Base-by-base conservation (phyloP, 2,888 invertebrate species). In the Tipula helvola region DNA sequence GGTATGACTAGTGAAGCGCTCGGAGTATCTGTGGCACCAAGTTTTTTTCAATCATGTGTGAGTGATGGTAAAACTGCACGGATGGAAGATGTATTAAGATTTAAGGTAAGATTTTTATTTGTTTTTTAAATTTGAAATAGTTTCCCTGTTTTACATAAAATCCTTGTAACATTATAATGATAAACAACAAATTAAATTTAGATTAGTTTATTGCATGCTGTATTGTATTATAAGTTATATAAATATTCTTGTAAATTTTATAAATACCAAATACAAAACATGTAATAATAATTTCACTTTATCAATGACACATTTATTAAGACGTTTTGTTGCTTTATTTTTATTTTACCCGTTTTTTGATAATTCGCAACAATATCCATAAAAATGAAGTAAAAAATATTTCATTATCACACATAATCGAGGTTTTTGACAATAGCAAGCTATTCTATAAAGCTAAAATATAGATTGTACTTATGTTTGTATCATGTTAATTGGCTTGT, bases 1-100 rank as follows among this genome's bases (percentile, higher is more conserved):
- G 97, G 97, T 89, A 98, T 98, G 98, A 97, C 97, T 89, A 97
- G 97, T 89, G 98, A 98, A 92, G 98, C 98, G 83, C 93, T 98
- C 89, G 98, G 98, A 88, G 98, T 98, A 89, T 97, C 97, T 71
- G 98, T 98, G 86, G 98, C 98, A 87, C 98, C 98, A 36, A 98
- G 97, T 89, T 97, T 98, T 92, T 98, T 98, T 93, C 98, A 98
- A 92, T 96, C 97, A 89, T 98, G 98, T 93, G 97, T 98, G 90
- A 96, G 97, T 90, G 97, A 97, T 91, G 98, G 97, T 88, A 97
- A 97, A 93, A 96, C 97, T 86, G 98, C 98, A 88, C 96, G 97
- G 92, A 97, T 98, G 96, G 97, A 98, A 93, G 98, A 98, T 92
- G 97, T 98, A 87, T 95, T 97, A 90, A 94, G 97, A 90, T 98